Evolutionary conservation across 2,888 invertebrate species (phyloP).

Genomic region (Phytoseiulus persimilis): DNA sequence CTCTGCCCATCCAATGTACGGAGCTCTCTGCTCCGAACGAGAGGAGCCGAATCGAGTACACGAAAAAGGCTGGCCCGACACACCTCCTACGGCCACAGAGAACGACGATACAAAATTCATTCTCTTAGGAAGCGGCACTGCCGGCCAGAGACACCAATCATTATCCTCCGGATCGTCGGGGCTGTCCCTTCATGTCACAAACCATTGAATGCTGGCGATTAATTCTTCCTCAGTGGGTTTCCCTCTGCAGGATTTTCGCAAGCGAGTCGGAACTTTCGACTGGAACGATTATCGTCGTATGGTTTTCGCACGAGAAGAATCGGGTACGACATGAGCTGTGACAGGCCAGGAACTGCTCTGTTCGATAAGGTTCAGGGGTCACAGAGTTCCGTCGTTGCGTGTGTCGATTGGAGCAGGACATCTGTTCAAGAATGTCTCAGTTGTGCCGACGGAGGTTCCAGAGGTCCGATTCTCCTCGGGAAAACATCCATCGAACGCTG

Average conservation of each 20-base stretch:
- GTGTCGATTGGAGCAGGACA: too few relatives aligned
- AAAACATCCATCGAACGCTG: neutral
- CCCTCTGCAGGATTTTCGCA: neutral
- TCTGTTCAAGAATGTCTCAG: too few relatives aligned
- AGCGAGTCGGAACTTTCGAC: neutral
- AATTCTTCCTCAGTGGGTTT: neutral
- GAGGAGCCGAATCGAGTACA: neutral
- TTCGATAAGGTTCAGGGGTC: too few relatives aligned
- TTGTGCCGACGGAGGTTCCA: too few relatives aligned
- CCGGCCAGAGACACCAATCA: neutral
- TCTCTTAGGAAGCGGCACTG: neutral
- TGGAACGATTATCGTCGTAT: neutral
- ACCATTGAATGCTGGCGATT: neutral
- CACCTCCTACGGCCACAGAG: neutral
- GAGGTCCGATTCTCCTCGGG: neutral
- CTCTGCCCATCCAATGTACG: neutral
- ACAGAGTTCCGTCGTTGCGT: too few relatives aligned
- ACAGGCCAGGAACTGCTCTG: too few relatives aligned
- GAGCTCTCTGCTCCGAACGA: neutral
- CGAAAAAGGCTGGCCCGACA: neutral
- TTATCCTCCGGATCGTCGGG: neutral
- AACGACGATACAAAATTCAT: neutral
- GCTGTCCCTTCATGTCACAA: neutral
- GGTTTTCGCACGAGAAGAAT: neutral
- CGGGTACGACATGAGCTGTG: neutral